Base-by-base conservation (phyloP, 2,113 vertebrate genomes). In the Gyps fulvus region DNA sequence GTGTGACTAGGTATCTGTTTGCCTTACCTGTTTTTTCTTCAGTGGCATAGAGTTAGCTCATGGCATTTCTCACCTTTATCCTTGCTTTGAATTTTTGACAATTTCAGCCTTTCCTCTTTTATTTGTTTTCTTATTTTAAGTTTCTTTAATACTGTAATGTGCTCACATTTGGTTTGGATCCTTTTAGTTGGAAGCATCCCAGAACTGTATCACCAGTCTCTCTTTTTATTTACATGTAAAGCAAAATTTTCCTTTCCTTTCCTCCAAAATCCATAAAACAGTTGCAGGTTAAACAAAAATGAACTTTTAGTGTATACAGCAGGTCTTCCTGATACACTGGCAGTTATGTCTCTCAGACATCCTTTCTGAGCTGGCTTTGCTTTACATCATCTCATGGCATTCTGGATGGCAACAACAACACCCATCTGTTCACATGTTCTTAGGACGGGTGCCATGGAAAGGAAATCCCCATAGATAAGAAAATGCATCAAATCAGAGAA, bases 341-440 rank as follows among this genome's bases (percentile, higher is more conserved):
- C 71, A 85, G 22, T 70, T 92, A 71, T 90, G 49, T 94, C 71
- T 84, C 52, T 76, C 66, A 93, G 77, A 86, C 72, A 74, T 89
- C 59, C 83, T 91, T 85, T 84, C 73, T 84, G 82, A 78, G 57
- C 31, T 18, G 4, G 29, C 70, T 95, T 86, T 65, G 67, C 54
- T 83, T 86, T 93, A 54, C 36, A 74, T 95, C 78, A 96, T 57
- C 81, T 50, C 6, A 0, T 71, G 54, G 42, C 83, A 27, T n/a
- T 49, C 59, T 83, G 55, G 31, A 73, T 61, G 93, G 58, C 50
- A 92, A 57, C 59, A 93, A 38, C 79, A 95, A 54, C 40, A 61
- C 29, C 6, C 49, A 34, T 82, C 57, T 86, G 38, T 86, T 93
- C 87, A 69, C 5, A 3, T 89, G 29, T 38, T 86, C 40, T 71